Percentiles rank a stretch among this genome's conserved stretches.
phyloP scores from a whole-genome alignment of 1,140 invertebrate genomes.

The Sesamia nonagrioides region DNA sequence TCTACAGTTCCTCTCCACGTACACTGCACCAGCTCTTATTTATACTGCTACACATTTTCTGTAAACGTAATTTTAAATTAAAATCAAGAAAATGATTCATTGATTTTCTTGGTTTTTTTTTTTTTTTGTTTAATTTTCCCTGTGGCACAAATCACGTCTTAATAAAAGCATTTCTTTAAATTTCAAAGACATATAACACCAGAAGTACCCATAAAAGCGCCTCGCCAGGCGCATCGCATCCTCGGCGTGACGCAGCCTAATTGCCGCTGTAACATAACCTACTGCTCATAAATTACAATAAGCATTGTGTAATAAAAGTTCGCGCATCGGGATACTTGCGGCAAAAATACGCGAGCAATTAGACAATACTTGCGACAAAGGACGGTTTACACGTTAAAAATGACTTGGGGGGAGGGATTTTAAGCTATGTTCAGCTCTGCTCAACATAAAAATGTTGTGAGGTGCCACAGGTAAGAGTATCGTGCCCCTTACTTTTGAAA shows the following conservation, averaged over 20 bases:
- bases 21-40: too few species aligned
- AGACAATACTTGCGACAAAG: not conserved
- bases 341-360: not conserved
- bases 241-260: not conserved
- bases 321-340: not conserved
- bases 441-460: not conserved
- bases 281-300: conserved; percentile 4
- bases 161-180: not conserved
- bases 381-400: not conserved
- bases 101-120: too few species aligned
- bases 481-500: not conserved
- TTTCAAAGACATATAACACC: not conserved
- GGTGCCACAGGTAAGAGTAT: not conserved
- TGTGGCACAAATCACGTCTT: too few species aligned
- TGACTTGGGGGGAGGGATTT: not conserved
- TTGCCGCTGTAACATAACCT: not conserved
- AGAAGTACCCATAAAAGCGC: not conserved
- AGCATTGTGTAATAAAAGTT: conserved; percentile 3
- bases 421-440: not conserved
- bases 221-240: not conserved
- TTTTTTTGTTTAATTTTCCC: too few species aligned
- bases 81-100: too few species aligned
- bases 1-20: too few species aligned
- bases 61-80: too few species aligned
- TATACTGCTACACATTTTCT: too few species aligned